A percentile compares a stretch with the other conserved stretches of the same genome.
These are phyloP conservation scores for Epistrophe eligans DNA, from an alignment of 2,888 invertebrate species.

Conservation along the genomic window DNA sequence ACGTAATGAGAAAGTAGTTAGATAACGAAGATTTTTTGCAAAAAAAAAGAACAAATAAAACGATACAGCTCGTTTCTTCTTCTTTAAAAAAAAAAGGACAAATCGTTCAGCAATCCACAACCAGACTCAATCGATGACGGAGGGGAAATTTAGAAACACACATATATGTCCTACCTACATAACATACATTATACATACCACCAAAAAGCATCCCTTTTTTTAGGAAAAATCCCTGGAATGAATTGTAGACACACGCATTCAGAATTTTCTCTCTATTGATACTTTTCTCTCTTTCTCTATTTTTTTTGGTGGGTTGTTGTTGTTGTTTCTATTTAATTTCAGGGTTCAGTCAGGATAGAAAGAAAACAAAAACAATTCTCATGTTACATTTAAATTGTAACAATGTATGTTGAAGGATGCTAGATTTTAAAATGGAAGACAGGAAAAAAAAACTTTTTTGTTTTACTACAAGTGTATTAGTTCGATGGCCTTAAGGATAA, in stretches of 20 bases:
- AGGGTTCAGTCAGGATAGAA: not conserved
- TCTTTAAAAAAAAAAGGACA: slow-evolving; percentile 42
- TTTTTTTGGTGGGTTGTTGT: not conserved
- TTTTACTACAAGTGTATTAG: slow-evolving; percentile 46
- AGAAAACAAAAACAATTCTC: slow-evolving; percentile 35
- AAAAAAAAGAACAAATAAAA: slow-evolving; percentile 36
- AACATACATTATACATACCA: slow-evolving; percentile 12
- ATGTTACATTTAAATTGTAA: slow-evolving; percentile 19
- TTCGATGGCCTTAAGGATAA: slow-evolving; percentile 53
- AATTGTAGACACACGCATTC: slow-evolving; percentile 45
- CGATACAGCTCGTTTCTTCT: slow-evolving; percentile 14
- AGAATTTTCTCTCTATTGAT: slow-evolving; percentile 37
- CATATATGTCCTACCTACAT: no score
- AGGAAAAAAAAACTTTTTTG: slow-evolving; percentile 38
- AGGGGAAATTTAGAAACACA: slow-evolving; percentile 60
- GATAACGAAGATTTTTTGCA: slow-evolving; percentile 17
- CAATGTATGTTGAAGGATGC: slow-evolving; percentile 55
- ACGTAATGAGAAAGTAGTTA: slow-evolving; percentile 31
- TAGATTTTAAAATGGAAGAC: slow-evolving; percentile 69
- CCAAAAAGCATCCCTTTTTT: slow-evolving; percentile 57
- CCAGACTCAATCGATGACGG: slow-evolving; percentile 46
- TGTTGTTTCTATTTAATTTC: slow-evolving; percentile 36
- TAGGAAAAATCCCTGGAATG: slow-evolving; percentile 17
- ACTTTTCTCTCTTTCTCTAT: slow-evolving; percentile 5
- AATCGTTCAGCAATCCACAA: slow-evolving; percentile 2